phyloP scores from a whole-genome alignment of 2,888 invertebrate genomes.

The Cerceris rybyensis region DNA sequence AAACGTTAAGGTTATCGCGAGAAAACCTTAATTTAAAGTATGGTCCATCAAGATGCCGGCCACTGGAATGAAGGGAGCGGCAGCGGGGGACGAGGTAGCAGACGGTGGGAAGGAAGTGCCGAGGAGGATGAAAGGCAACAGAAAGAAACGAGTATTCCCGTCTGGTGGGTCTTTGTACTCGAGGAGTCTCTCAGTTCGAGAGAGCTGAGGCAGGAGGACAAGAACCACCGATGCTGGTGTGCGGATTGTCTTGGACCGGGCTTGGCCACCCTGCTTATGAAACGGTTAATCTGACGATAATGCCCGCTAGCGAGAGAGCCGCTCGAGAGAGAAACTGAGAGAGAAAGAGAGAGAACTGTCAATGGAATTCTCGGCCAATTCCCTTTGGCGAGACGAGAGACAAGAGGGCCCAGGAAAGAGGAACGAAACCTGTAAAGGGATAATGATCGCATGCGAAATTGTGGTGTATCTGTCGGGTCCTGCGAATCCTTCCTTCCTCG shows the following conservation, averaged over 20 bases:
- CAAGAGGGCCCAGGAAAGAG: conserved; percentile 17
- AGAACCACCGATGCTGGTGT: conserved; percentile 46
- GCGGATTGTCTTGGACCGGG: conserved; percentile 57
- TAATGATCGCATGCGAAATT: conserved; percentile 62
- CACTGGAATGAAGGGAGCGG: conserved; percentile 32
- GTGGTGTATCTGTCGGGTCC: conserved; percentile 16
- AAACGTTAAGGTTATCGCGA: conserved; percentile 45
- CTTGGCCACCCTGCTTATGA: conserved; percentile 58
- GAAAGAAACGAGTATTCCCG: conserved; percentile 70
- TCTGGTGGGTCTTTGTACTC: conserved; percentile 72
- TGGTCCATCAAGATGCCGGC: conserved; percentile 55
- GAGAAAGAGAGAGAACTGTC: conserved; percentile 54
- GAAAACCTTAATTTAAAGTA: conserved; percentile 57
- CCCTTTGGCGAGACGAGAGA: conserved; percentile 15
- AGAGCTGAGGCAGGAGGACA: conserved; percentile 52
- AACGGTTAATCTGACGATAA: conserved; percentile 66
- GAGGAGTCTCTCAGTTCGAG: conserved; percentile 38
- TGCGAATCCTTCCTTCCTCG: conserved; percentile 12
- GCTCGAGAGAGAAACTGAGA: not conserved
- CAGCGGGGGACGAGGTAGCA: conserved; percentile 56
- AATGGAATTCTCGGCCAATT: conserved; percentile 59
- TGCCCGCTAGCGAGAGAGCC: conserved; percentile 48
- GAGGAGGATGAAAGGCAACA: conserved; percentile 67
- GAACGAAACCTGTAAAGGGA: conserved; percentile 39
- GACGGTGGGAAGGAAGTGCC: conserved; percentile 68